phyloP scores from a whole-genome alignment of 2,888 invertebrate genomes.

The Apamea sordens region DNA sequence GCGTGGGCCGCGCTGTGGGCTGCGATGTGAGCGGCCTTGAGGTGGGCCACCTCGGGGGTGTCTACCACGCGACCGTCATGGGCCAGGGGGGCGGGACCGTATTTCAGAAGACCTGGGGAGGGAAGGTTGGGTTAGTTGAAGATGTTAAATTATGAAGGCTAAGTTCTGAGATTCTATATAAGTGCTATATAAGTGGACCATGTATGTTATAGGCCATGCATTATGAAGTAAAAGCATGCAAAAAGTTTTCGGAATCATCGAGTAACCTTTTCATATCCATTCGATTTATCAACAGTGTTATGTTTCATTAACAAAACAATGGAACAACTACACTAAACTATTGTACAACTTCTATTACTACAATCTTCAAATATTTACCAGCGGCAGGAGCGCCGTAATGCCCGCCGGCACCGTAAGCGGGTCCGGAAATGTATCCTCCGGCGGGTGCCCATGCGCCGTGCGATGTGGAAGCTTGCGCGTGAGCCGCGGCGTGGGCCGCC shows the following conservation, averaged over 20 bases:
- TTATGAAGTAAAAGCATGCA: not conserved
- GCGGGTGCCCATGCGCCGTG: constrained; percentile 88
- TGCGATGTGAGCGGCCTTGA: constrained; percentile 89
- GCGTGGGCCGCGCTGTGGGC: constrained; percentile 85
- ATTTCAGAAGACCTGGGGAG: constrained; percentile 86
- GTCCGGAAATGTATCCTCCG: constrained; percentile 76
- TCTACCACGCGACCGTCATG: constrained; percentile 88
- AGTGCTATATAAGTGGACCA: not conserved
- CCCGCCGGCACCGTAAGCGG: constrained; percentile 74
- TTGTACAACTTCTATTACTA: not conserved
- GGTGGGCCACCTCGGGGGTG: constrained; percentile 90
- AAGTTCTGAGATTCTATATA: not conserved
- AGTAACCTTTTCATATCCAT: not conserved
- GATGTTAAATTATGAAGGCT: not conserved
- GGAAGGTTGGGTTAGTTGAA: not conserved
- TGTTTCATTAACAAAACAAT: not conserved
- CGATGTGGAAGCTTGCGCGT: constrained; percentile 85
- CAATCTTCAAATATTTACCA: constrained; percentile 73
- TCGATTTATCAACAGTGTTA: not conserved
- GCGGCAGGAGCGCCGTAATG: constrained; percentile 87
- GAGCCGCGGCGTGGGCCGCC: constrained; percentile 86
- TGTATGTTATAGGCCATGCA: too few species aligned
- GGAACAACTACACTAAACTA: not conserved
- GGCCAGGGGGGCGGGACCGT: constrained; percentile 88
- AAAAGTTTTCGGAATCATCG: not conserved